Conservation (phyloP, 2,888 invertebrate species). For the Pristionchus exspectatus region DNA sequence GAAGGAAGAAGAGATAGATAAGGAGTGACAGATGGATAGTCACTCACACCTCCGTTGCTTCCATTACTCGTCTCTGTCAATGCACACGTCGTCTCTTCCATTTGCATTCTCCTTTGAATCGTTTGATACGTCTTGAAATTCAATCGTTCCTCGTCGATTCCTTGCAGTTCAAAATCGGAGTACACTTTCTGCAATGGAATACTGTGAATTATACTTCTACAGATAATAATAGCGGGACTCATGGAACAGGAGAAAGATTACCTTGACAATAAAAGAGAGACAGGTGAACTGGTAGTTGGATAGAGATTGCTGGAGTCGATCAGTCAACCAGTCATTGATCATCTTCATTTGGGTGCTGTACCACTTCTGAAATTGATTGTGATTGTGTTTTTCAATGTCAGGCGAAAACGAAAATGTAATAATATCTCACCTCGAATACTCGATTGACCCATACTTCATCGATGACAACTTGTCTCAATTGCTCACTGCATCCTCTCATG, state of each 20-base stretch:
- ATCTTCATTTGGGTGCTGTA: conserved; percentile 94
- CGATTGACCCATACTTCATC: conserved; percentile 90
- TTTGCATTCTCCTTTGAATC: conserved; percentile 93
- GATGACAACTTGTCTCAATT: conserved; percentile 94
- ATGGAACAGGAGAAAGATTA: conserved; percentile 78
- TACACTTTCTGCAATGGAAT: conserved; percentile 90
- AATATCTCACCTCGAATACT: conserved; percentile 85
- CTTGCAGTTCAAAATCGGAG: conserved; percentile 98
- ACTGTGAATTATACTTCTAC: neutral
- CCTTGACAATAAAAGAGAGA: conserved; percentile 94
- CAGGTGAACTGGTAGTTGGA: conserved; percentile 98
- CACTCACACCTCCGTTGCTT: conserved; percentile 24
- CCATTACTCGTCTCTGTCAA: conserved; percentile 41
- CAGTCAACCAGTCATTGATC: conserved; percentile 94
- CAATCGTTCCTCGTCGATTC: conserved; percentile 96
- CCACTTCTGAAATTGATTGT: conserved; percentile 86
- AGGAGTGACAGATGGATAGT: neutral
- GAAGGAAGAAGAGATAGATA: neutral
- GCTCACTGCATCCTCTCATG: conserved; percentile 97
- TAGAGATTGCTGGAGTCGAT: conserved; percentile 92
- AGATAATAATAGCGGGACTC: neutral
- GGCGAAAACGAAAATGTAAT: neutral
- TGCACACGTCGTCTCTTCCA: conserved; percentile 86
- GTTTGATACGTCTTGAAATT: conserved; percentile 86
- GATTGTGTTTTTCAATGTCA: neutral